Evolutionary conservation across 2,888 invertebrate genomes (phyloP).

Genomic region (Sarcophaga variegata): DNA sequence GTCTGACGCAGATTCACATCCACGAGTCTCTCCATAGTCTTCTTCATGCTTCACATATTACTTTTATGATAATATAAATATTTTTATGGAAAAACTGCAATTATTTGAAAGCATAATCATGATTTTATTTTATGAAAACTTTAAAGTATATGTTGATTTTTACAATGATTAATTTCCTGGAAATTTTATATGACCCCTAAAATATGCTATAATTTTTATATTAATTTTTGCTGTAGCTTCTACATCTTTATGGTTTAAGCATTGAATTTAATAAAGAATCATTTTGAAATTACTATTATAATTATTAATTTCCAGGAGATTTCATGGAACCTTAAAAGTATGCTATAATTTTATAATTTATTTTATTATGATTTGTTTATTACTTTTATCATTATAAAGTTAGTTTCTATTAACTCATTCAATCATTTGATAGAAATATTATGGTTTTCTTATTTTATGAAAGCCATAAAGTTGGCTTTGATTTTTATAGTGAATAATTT

Average conservation of each 20-base stretch:
- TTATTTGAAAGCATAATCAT: background rate
- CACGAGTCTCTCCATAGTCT: too few species aligned
- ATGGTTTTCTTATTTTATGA: background rate
- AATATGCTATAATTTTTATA: background rate
- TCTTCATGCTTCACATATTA: background rate
- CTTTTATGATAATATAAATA: background rate
- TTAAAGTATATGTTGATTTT: conserved; percentile 4
- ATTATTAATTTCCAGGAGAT: too few species aligned
- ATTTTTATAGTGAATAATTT: background rate
- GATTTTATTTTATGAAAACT: background rate
- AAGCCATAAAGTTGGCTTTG: background rate
- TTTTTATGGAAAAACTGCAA: too few species aligned
- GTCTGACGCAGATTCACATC: too few species aligned
- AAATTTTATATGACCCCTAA: background rate
- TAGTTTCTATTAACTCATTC: background rate
- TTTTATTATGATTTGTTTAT: too few species aligned
- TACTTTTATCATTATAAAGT: background rate
- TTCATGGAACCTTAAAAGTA: conserved; percentile 1
- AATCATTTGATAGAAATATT: background rate
- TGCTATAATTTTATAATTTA: background rate
- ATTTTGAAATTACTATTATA: too few species aligned
- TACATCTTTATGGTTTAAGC: too few species aligned
- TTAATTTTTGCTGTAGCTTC: too few species aligned
- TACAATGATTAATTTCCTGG: background rate
- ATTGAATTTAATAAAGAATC: too few species aligned